Evolutionary conservation across 2,113 vertebrate genomes (phyloP), one percentile per base, ranked within the genome.

Genomic region (Takifugu flavidus): DNA sequence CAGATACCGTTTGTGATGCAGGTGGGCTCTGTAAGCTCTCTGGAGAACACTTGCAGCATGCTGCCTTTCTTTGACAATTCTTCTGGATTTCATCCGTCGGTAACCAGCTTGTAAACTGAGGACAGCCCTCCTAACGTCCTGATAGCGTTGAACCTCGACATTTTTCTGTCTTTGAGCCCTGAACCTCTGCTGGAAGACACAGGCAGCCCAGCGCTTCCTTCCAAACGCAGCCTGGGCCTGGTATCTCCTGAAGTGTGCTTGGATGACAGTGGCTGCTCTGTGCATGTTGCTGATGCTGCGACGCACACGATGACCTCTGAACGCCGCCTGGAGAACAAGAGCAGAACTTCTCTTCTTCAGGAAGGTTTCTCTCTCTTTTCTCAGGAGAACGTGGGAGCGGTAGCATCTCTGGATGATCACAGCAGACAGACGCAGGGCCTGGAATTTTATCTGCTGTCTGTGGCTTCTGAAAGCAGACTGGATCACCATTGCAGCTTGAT

Each of bases 391-490:
- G 47, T 69, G 70, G 2, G 90, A 88, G 65, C 92, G 87, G 13
- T 90, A 95, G 25, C 55, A 64, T 56, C 76, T 88, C 74, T 98
- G 93, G 78, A 97, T 92, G 53, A 89, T 13, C 14, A 89, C 5
- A 31, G 91, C 86, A 1, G 95, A 92, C 52, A 69, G 42, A 61
- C 76, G 86, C 88, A 93, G 87, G 65, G 87, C 79, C 27, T 2
- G 74, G 20, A 91, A 98, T 42, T 88, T 91, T 5, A 56, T 27
- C 5, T 44, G 67, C 34, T 74, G 70, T 34, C 52, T 71, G 59
- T 92, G 84, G 86, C 88, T 94, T 74, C 85, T 93, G 71, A 94
- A 93, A 0, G 0, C 43, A 39, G 94, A 88, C 83, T 96, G 91
- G 55, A 98, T 93, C 43, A 77, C 45, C 26, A 86, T 74, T 50